Conservation (phyloP, 2,888 invertebrate species). For the Lycocerus yunnanus region DNA sequence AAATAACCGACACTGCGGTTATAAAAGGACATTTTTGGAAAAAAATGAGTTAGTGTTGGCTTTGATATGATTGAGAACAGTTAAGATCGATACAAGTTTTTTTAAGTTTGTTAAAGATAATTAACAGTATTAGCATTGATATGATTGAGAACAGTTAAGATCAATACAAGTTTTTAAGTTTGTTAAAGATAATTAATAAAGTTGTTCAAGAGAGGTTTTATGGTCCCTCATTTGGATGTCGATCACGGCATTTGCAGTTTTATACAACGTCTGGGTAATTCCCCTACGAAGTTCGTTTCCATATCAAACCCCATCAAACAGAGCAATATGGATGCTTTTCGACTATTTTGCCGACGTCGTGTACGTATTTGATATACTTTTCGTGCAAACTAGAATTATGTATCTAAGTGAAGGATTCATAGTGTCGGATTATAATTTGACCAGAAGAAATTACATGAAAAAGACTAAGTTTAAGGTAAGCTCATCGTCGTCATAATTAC, state of each 20-base stretch:
- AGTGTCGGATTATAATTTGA: conserved; percentile 73
- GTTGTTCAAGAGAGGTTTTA: too few species aligned
- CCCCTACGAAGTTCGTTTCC: conserved; percentile 83
- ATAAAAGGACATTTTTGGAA: too few species aligned
- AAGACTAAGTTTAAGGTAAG: conserved; percentile 79
- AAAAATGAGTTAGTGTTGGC: too few species aligned
- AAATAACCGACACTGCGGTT: too few species aligned
- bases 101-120: too few species aligned
- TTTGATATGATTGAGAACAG: too few species aligned
- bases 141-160: too few species aligned
- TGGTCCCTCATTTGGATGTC: conserved; percentile 82
- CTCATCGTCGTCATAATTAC: neutral
- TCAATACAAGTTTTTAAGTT: too few species aligned
- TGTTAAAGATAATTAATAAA: too few species aligned
- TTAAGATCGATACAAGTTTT: too few species aligned
- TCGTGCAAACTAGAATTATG: conserved; percentile 78
- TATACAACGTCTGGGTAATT: conserved; percentile 86
- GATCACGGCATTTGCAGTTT: conserved; percentile 75
- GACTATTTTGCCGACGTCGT: conserved; percentile 80
- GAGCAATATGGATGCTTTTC: conserved; percentile 71
- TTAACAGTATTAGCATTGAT: too few species aligned
- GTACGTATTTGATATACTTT: conserved; percentile 74
- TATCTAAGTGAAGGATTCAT: conserved; percentile 81
- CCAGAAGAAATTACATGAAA: conserved; percentile 75
- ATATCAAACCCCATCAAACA: conserved; percentile 70